Base-by-base conservation (phyloP, 2,113 vertebrate genomes). In the Neolamprologus devosi region DNA sequence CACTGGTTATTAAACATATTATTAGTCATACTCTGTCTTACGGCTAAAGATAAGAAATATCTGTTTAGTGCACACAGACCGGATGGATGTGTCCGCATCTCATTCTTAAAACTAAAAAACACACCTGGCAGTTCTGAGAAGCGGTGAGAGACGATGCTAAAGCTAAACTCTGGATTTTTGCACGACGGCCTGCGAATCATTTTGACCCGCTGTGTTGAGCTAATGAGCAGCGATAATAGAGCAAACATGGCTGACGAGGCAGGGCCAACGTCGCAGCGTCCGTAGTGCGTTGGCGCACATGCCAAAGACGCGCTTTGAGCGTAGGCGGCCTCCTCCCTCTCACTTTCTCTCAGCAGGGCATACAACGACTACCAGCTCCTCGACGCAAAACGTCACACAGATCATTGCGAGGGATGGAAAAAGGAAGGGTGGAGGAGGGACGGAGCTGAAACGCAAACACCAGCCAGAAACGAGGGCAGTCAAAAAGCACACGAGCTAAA, bases 361-460 rank as follows among this genome's bases (percentile, higher is more conserved):
- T 13, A 13, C 10, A 51, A 30, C 4, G 4, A 49, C 16, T n/a
- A n/a, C 70, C 23, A 0, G 68, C 68, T 28, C 14, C 14, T 47
- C 4, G 2, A 47, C 4, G 42, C 70, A 28, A 47, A 28, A 47
- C 4, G 9, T 47, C 42, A 75, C 40, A 19, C 14, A 19, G 42
- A 19, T 47, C 0, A 11, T 17, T 47, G 40, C 1, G 4, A 75
- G 2, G 40, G 40, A 47, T 47, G 40, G 40, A 75, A 47, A 75
- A 75, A 28, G 68, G 70, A 75, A 19, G 42, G 14, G 23, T 75
- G 70, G 70, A 47, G 23, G 68, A 75, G 40, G 21, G 40, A 17
- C 4, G 68, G 68, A 47, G 68, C 35, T 40, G 65, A 42, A 16
- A 70, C 0, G 21, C 13, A 23, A 70, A 23, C 13, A 23, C 37